Conservation (phyloP, 2,113 vertebrate genomes). For the Erpornis zantholeuca region DNA sequence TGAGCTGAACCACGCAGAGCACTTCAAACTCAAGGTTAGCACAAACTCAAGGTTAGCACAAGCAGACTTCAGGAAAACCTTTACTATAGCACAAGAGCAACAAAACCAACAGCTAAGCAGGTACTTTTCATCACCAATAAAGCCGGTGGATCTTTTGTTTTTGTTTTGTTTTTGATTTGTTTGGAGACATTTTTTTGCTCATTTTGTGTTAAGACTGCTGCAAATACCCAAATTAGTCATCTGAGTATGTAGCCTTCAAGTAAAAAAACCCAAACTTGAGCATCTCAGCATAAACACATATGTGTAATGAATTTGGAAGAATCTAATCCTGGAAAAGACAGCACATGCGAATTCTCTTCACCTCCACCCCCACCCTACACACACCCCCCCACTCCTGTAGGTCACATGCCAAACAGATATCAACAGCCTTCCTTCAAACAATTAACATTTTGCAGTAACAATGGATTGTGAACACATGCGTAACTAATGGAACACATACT, state of each 20-base stretch:
- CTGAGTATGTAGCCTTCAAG: neutral
- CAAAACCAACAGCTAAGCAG: neutral
- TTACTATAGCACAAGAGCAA: neutral
- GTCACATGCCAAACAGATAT: neutral
- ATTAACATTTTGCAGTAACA: conserved; percentile 22
- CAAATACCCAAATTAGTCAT: neutral
- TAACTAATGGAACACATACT: neutral
- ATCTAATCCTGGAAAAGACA: neutral
- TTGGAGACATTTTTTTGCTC: neutral
- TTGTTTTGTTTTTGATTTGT: neutral
- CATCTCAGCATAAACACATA: neutral
- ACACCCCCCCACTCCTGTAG: neutral
- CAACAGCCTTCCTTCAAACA: conserved; percentile 5
- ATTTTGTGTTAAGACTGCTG: neutral
- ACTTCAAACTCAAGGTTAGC: neutral
- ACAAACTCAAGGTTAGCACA: neutral
- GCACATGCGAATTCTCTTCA: neutral
- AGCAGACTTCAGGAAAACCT: neutral
- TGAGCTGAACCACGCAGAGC: neutral
- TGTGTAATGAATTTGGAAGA: neutral
- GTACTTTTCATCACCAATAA: neutral
- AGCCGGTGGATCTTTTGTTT: neutral
- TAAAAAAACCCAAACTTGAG: neutral
- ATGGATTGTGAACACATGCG: neutral
- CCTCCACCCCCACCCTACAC: neutral